Percentiles rank a stretch among this genome's conserved stretches.
phyloP scores from a whole-genome alignment of 2,113 vertebrate genomes.

The Oncorhynchus gorbuscha region DNA sequence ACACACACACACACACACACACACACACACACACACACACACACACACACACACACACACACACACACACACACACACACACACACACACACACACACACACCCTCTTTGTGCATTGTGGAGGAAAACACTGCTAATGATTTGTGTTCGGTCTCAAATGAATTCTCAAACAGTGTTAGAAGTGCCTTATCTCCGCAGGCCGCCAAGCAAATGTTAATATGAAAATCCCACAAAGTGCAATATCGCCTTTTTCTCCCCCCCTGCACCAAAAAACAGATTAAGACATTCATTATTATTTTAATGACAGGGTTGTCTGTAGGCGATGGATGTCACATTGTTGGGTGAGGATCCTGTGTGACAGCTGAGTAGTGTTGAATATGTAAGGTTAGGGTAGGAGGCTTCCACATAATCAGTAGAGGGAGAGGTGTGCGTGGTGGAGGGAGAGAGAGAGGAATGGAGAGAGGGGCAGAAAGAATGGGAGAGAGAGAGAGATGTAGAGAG shows the following conservation, averaged over 20 bases:
- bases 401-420: background rate
- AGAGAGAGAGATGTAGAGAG: background rate
- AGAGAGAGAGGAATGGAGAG: background rate
- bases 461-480: background rate
- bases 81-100: conserved; percentile 10
- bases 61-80: background rate
- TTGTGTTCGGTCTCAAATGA: conserved; percentile 43
- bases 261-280: background rate
- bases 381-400: background rate
- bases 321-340: background rate
- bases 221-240: conserved; percentile 37
- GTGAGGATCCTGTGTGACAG: conserved; percentile 25
- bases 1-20: too few relatives aligned
- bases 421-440: background rate
- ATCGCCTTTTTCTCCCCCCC: conserved; percentile 1
- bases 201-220: conserved; percentile 41
- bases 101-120: conserved; percentile 33
- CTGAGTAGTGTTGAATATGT: background rate
- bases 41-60: background rate
- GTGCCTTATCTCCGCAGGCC: conserved; percentile 37
- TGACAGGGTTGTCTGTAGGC: conserved; percentile 37
- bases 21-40: conserved; percentile 25
- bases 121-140: conserved; percentile 45
- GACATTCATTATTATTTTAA: conserved; percentile 35
- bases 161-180: conserved; percentile 40